Conservation (phyloP, 2,113 vertebrate genomes). For the Neodontobutis hainanensis region DNA sequence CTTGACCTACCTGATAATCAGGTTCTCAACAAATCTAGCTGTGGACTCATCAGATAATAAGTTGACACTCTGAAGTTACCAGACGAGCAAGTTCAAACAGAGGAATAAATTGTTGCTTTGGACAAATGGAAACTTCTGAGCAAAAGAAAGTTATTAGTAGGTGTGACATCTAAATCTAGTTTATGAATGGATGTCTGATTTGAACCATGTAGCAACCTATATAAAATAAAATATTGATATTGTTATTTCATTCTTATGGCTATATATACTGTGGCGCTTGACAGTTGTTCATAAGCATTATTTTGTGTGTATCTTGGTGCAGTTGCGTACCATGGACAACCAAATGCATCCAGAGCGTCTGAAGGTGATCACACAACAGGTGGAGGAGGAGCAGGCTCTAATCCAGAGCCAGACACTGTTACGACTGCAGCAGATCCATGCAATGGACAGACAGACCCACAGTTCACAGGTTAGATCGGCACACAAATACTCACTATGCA, state of each 20-base stretch:
- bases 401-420: constrained; percentile 84
- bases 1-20: constrained; percentile 45
- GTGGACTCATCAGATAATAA: background rate
- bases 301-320: constrained; percentile 6
- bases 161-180: too few relatives aligned
- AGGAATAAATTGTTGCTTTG: background rate
- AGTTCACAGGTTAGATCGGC: constrained; percentile 85
- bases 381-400: constrained; percentile 91
- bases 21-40: constrained; percentile 25
- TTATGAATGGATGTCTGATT: too few relatives aligned
- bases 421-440: constrained; percentile 86
- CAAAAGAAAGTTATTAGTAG: too few relatives aligned
- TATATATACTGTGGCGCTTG: too few relatives aligned
- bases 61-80: background rate
- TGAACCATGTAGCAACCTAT: too few relatives aligned
- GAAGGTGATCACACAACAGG: constrained; percentile 97
- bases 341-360: constrained; percentile 97
- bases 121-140: background rate
- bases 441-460: constrained; percentile 78
- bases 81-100: background rate
- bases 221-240: too few relatives aligned
- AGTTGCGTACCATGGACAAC: constrained; percentile 93
- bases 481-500: background rate
- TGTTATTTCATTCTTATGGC: too few relatives aligned
- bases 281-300: background rate